phyloP scores from a whole-genome alignment of 2,888 invertebrate species.

The Standfussiana lucernea region DNA sequence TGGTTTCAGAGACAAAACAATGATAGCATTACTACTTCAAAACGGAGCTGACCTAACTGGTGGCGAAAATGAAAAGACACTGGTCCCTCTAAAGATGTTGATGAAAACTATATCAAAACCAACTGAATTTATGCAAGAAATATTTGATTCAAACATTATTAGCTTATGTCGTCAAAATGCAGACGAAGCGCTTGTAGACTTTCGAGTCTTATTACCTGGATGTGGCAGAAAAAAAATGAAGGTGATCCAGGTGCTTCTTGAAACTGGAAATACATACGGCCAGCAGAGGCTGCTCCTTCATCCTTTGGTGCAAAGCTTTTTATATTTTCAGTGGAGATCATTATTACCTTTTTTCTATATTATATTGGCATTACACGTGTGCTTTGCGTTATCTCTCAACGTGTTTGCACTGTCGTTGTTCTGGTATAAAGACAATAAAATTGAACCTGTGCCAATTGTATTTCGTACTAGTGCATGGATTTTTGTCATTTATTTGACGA shows the following conservation, averaged over 20 bases:
- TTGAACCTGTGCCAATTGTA: background rate
- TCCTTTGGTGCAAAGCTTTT: slow-evolving; percentile 88
- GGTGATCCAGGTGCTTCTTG: slow-evolving; percentile 84
- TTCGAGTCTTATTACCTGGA: slow-evolving; percentile 77
- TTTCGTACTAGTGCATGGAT: slow-evolving; percentile 23
- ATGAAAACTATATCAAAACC: slow-evolving; percentile 84
- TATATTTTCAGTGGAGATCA: slow-evolving; percentile 88
- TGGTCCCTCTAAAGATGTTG: slow-evolving; percentile 79
- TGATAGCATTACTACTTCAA: background rate
- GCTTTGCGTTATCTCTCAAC: slow-evolving; percentile 84
- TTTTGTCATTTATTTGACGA: slow-evolving; percentile 6
- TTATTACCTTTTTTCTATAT: slow-evolving; percentile 84
- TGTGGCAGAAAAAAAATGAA: slow-evolving; percentile 81
- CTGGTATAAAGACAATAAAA: slow-evolving; percentile 44
- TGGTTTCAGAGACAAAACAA: background rate
- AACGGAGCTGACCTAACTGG: too few relatives aligned
- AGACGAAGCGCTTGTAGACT: slow-evolving; percentile 79
- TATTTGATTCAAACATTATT: slow-evolving; percentile 84
- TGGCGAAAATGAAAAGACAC: background rate
- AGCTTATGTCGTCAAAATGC: slow-evolving; percentile 77
- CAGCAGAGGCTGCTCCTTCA: slow-evolving; percentile 85
- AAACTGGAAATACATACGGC: slow-evolving; percentile 81
- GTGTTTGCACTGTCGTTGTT: slow-evolving; percentile 72
- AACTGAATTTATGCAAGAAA: slow-evolving; percentile 82
- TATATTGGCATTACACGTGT: slow-evolving; percentile 80